Base-by-base conservation (phyloP, 2,888 invertebrate species). In the Thera britannica region DNA sequence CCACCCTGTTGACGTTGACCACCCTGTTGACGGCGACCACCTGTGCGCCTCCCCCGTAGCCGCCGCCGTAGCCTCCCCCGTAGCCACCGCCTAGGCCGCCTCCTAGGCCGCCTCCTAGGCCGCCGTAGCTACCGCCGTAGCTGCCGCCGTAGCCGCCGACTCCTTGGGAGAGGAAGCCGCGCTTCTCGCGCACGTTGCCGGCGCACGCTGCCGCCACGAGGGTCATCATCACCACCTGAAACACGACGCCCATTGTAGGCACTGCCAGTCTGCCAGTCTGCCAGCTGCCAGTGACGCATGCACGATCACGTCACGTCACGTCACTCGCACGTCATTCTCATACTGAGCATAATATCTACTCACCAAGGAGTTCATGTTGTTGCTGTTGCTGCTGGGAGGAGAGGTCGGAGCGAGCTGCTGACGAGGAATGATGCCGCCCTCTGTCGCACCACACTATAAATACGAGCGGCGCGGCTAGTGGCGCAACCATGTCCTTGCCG, bases 1-100 rank as follows among this genome's bases (percentile, higher is more conserved):
- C 72, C 68, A 77, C 84, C 65, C 75, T 80, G 74, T 81, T 81
- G 56, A 82, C 83, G 78, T 81, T 82, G 67, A 83, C 79, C 66
- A 83, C 79, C 75, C 80, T 82, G 71, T 80, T 77, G 75, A 82
- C 78, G 68, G 80, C 72, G 75, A 83, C 73, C 69, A 83, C 77
- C 74, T 78, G 79, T n/a, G 80, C 70, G 69, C 77, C 67, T 46
- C 76, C 71, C 55, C 73, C 72, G 65, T 71, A 68, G 64, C 71
- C 72, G 58, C 68, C 68, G 68, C 72, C 68, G 48, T 61, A 62
- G 35, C 67, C 68, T 23, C 68, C 58, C 34, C 70, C 61, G 68
- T 68, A 61, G 46, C 69, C 68, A 46, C 72, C 70, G 49, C 68
- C 54, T 23, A 23, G 23, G 23, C 23, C 23, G 23, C 23, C 23